phyloP scores from a whole-genome alignment of 2,797 vertebrate genomes.

The Anguilla pacifica region DNA sequence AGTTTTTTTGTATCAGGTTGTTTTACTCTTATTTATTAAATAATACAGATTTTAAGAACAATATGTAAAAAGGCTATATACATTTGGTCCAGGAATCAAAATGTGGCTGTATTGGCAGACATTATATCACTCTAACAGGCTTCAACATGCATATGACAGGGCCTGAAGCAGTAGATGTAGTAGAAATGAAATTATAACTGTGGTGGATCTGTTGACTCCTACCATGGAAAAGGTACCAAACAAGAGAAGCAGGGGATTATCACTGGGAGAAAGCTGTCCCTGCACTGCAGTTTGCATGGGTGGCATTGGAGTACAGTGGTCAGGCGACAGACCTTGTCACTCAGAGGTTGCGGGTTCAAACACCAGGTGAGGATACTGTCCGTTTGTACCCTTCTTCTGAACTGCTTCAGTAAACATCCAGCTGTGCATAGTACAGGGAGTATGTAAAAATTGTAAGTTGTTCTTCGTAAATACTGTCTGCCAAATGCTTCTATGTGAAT shows the following conservation, averaged over 20 bases:
- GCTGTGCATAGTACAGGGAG: no score
- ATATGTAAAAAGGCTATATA: neutral
- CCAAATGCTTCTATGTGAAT: no score
- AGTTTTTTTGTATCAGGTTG: neutral
- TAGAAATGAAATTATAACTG: neutral
- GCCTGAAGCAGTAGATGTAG: neutral
- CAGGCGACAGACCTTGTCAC: no score
- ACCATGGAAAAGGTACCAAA: neutral
- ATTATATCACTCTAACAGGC: neutral
- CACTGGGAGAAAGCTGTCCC: neutral
- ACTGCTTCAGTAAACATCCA: no score
- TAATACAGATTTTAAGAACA: neutral
- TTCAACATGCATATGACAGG: neutral
- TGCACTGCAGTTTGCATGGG: neutral
- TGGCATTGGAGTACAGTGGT: no score
- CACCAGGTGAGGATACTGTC: no score
- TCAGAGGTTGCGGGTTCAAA: no score
- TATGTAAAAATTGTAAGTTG: no score
- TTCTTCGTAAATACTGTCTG: no score
- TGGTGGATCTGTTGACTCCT: neutral
- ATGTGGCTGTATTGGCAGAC: neutral
- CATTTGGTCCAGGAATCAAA: neutral
- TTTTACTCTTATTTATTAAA: no score
- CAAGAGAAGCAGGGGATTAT: neutral
- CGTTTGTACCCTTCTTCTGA: no score